These are phyloP conservation scores for Platygyra sinensis DNA, from an alignment of 64 coral and sea anemone genomes.

Conservation along the genomic window DNA sequence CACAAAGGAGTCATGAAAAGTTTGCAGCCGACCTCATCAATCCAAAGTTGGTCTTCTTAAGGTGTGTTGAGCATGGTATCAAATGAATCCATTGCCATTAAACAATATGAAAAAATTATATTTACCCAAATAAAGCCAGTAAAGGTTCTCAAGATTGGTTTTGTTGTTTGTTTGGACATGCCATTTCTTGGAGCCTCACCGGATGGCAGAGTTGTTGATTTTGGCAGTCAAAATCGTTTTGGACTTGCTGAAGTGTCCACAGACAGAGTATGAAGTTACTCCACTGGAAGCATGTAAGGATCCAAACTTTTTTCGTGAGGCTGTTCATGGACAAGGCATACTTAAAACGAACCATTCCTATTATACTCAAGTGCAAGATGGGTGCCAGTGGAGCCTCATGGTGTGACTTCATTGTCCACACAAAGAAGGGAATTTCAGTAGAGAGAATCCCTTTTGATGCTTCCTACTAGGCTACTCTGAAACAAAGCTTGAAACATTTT, in stretches of 20 bases:
- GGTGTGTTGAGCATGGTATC: slow-evolving; percentile 21
- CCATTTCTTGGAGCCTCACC: slow-evolving; percentile 8
- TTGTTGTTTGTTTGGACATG: slow-evolving; percentile 29
- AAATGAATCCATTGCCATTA: slow-evolving; percentile 36
- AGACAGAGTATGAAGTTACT: slow-evolving; percentile 38
- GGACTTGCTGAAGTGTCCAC: slow-evolving; percentile 41
- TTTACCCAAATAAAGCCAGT: background rate
- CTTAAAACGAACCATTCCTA: slow-evolving; percentile 36
- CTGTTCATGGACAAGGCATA: slow-evolving; percentile 6
- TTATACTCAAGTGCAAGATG: slow-evolving; percentile 55
- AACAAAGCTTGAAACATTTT: too few species aligned
- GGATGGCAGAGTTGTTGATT: slow-evolving; percentile 30
- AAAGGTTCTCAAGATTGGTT: slow-evolving; percentile 13
- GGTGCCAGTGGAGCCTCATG: background rate
- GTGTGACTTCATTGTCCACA: slow-evolving; percentile 46
- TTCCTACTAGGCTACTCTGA: too few species aligned
- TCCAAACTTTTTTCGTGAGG: slow-evolving; percentile 11
- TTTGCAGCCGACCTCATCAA: slow-evolving; percentile 50
- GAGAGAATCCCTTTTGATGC: too few species aligned
- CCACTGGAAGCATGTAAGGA: slow-evolving; percentile 28
- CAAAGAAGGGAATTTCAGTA: slow-evolving; percentile 5
- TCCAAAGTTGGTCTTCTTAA: background rate
- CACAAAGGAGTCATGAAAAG: background rate
- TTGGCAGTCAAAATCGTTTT: slow-evolving; percentile 8
- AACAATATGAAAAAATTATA: slow-evolving; percentile 27